Evolutionary conservation across 2,797 vertebrate genomes (phyloP), one percentile per base, ranked within the genome.

Genomic region (Hyperoplus immaculatus): DNA sequence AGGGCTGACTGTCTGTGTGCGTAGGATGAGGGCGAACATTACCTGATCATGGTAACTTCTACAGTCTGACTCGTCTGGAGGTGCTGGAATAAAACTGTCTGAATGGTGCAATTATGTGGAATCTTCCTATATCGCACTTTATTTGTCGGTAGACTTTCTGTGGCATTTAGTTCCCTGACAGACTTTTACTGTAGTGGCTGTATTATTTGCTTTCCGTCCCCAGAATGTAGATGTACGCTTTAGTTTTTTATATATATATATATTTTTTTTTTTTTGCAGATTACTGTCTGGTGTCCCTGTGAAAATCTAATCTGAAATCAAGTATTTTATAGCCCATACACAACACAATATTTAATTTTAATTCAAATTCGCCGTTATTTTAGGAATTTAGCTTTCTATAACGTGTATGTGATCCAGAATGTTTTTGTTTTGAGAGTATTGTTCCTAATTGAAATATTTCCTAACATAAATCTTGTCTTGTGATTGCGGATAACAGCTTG

Each of bases 1-100:
- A 80, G 72, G 69, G 69, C 80, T 75, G 72, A 50, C 80, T 75
- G 75, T 75, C 70, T 82, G 80, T 83, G 81, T 78, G 80, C 69
- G 80, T 58, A 58, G 69, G 76, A 78, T 21, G 72, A 78, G 59
- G 68, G 47, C 16, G 69, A 86, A 76, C 67, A 85, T 77, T 72
- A 74, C 47, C 47, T 76, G 61, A 59, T 57, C 21, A 65, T 62
- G 56, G 75, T 50, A 57, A 71, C 73, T 58, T 79, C 29, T 62
- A 76, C 53, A 62, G 65, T 47, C 60, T 36, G 39, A 75, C 36
- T 74, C 41, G 50, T 74, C 70, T 72, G 70, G 42, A 79, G 72
- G 60, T 77, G 72, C 36, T 62, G 45, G 67, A 65, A 60, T 64
- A 53, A 57, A 83, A 77, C 54, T 50, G 78, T 64, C 46, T 29